Evolutionary conservation across 2,888 invertebrate species (phyloP).

Genomic region (Lacanobia wlatinum): DNA sequence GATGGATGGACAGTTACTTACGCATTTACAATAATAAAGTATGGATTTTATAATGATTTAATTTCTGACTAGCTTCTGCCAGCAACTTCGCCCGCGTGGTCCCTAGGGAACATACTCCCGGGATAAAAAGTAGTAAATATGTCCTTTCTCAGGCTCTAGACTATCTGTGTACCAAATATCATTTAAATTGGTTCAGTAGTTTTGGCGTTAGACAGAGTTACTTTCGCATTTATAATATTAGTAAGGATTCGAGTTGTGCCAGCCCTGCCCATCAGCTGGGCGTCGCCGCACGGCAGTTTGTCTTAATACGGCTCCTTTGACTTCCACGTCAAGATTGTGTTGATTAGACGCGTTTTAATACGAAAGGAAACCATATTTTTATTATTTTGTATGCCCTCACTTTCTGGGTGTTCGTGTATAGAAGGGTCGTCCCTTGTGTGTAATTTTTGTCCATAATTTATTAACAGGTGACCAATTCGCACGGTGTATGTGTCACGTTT

Average conservation of each 20-base stretch:
- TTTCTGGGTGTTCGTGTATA: constrained; percentile 28
- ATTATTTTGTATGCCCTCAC: constrained; percentile 19
- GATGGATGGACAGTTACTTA: too few relatives aligned
- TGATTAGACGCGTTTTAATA: constrained; percentile 57
- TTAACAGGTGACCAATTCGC: constrained; percentile 60
- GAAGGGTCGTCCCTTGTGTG: constrained; percentile 32
- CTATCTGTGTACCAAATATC: too few relatives aligned
- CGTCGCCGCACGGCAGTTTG: constrained; percentile 54
- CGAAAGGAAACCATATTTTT: constrained; percentile 35
- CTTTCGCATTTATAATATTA: too few relatives aligned
- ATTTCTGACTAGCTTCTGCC: too few relatives aligned
- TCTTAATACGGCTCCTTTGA: constrained; percentile 65
- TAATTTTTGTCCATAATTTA: constrained; percentile 56
- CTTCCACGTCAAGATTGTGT: constrained; percentile 57
- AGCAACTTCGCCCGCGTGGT: too few relatives aligned
- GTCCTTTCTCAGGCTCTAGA: too few relatives aligned
- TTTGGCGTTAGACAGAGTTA: too few relatives aligned
- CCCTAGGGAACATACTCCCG: too few relatives aligned
- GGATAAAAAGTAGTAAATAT: too few relatives aligned
- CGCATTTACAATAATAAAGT: too few relatives aligned
- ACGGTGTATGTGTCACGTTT: constrained; percentile 46
- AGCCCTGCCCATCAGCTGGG: constrained; percentile 53
- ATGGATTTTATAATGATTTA: too few relatives aligned
- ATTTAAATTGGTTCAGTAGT: too few relatives aligned
- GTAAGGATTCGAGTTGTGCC: constrained; percentile 19